Base-by-base conservation (phyloP, 2,888 invertebrate genomes). In the Rhagium mordax region DNA sequence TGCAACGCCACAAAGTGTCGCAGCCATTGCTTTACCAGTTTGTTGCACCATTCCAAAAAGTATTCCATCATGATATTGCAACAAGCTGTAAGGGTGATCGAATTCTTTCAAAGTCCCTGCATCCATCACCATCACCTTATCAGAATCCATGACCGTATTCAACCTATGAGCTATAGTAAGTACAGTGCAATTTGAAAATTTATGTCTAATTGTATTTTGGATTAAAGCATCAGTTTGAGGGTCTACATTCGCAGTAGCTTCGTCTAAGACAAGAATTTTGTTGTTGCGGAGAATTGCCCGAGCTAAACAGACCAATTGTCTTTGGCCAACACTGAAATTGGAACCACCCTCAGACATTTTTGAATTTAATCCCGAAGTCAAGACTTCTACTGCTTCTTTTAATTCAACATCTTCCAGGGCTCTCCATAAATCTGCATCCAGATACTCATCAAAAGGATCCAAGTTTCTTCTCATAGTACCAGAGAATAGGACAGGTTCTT, bases 101-200 rank as follows among this genome's bases (percentile, higher is more conserved):
- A 94, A 91, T 86, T 97, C 96, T 4, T 92, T 91, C 86, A 93
- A 90, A 24, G 78, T 92, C 0, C 96, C 96, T 21, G 93, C 93
- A 84, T 95, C 94, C 91, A 96, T 92, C 13, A 95, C 95, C 78
- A 96, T 85, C 71, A 70, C 93, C 87, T 92, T 91, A 88, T 95
- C 94, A 0, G 94, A 94, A 87, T 96, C 95, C 94, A 96, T 95
- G 65, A 96, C 94, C 0, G 96, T 96, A 83, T 96, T 92, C 4
- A 96, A 90, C 53, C 96, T 90, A 87, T 96, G 96, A 24, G 96
- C 96, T 57, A 96, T 94, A 0, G 95, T 95, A 27, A 96, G 90
- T 47, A 96, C 95, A 0, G 95, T 95, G 85, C 95, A 95, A 18
- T 91, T 89, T 0, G 90, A 90, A 84, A 95, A 95, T 84, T 94